Conservation (phyloP, 2,797 vertebrate genomes). For the Thaleichthys pacificus region DNA sequence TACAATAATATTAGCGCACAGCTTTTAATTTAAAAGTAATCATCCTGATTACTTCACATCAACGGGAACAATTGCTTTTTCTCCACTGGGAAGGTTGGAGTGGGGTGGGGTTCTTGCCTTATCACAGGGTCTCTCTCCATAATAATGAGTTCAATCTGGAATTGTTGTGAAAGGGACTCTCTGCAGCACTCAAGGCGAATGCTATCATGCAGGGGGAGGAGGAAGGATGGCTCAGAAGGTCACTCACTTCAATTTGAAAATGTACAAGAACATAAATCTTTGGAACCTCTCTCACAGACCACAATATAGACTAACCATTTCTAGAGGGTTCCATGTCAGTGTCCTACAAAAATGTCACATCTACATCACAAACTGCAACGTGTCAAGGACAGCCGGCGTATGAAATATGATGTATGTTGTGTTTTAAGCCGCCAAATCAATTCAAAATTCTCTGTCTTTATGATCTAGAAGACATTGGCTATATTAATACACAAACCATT, state of each 20-base stretch:
- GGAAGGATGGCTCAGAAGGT: conserved; percentile 14
- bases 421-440: neutral
- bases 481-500: too few relatives aligned
- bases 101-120: conserved; percentile 53
- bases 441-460: too few relatives aligned
- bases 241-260: conserved; percentile 18
- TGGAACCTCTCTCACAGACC: neutral
- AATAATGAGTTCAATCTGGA: conserved; percentile 47
- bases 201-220: conserved; percentile 2
- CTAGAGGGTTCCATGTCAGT: neutral
- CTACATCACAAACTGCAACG: conserved; percentile 13
- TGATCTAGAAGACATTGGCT: too few relatives aligned
- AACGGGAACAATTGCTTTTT: conserved; percentile 71
- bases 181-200: conserved; percentile 16
- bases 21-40: conserved; percentile 65
- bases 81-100: conserved; percentile 48
- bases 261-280: conserved; percentile 10
- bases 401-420: conserved; percentile 3
- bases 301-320: neutral
- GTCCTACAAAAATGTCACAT: conserved; percentile 13
- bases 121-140: conserved; percentile 42
- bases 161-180: conserved; percentile 21
- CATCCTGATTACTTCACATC: conserved; percentile 70
- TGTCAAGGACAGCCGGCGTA: conserved; percentile 26
- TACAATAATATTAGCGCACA: conserved; percentile 34